Base-by-base conservation (phyloP, 2,888 invertebrate species). In the Pammene fasciana region DNA sequence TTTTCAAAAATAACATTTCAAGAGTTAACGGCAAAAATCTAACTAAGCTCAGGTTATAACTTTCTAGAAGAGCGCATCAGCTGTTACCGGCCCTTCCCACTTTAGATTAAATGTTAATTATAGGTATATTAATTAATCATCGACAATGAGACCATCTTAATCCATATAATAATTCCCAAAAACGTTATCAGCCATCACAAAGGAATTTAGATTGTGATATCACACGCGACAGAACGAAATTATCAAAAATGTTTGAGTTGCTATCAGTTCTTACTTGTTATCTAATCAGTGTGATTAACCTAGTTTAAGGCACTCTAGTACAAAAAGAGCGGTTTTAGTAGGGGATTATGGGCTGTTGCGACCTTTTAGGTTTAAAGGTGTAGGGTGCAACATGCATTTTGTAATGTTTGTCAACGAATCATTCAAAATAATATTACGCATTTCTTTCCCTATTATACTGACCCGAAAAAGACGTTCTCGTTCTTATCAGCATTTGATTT, bases 251-350 rank as follows among this genome's bases (percentile, higher is more conserved):
- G 72, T 57, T 70, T 60, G 56, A 62, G 59, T 54, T 60, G 54
- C 16, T 68, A 67, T 45, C 67, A 57, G 52, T 59, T 59, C 52
- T 65, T 60, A 43, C 50, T 10, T 41, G n/a, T 62, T 68, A 59
- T 68, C 66, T 72, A 67, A 72, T 72, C 72, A 54, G 8, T 52
- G 54, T 70, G 68, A 72, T 72, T 72, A 72, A 72, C 72, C 72
- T 54, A 70, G 11, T 70, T 72, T 16, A 16, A 16, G 11, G 1
- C 41, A 18, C 9, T 36, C 36, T 10, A 1, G 16, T 16, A 38
- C 38, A n/a, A 26, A 41, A 62, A 9, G 41, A 48, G 41, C 5
- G 18, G 16, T 38, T 4, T 52, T 26, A 11, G 18, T 52, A 41
- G n/a, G 18, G 6, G 7, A 62, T n/a, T 6, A 0, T 0, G 3